Base-by-base conservation (phyloP, 2,113 vertebrate species). In the Mirounga angustirostris region DNA sequence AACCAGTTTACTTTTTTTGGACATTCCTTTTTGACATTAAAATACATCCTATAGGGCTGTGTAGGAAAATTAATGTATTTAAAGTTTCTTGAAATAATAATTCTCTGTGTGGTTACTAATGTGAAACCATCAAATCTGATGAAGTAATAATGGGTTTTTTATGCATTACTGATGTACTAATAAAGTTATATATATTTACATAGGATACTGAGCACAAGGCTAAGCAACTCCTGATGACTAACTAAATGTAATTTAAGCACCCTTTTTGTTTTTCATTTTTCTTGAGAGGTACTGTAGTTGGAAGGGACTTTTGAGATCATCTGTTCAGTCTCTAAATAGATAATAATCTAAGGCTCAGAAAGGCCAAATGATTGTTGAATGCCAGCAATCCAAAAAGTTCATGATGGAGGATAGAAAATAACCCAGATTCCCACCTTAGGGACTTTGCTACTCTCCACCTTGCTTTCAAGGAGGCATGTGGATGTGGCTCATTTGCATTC, bases 1-100 rank as follows among this genome's bases (percentile, higher is more conserved):
- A n/a, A 22, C 43, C 28, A 16, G 15, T 26, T 28, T 56, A 2
- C 43, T 79, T 30, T 40, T 65, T 43, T 13, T 33, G 36, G 24
- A 18, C 9, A 7, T 33, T 95, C 30, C 22, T 54, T 89, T 94
- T 79, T 78, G 52, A 63, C 58, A 7, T 63, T 43, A 24, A 30
- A 52, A 26, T 71, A 14, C 30, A 59, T 76, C 8, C 13, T 30
- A 4, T 43, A 26, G 21, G 22, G 7, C 56, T 61, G 2, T 54
- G 54, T 33, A 61, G 36, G 91, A 54, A 87, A 63, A 50, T 43
- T 58, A 79, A 1, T 88, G 16, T 83, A 33, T 95, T 94, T 88
- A 63, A 96, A 52, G 40, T 81, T 89, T 79, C 56, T 84, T 93
- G 67, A 94, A 83, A 21, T 83, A 63, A 67, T 71, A 88, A 24